These are phyloP conservation scores for Nasonovia ribisnigri DNA, from an alignment of 2,888 invertebrate species.

Conservation along the genomic window DNA sequence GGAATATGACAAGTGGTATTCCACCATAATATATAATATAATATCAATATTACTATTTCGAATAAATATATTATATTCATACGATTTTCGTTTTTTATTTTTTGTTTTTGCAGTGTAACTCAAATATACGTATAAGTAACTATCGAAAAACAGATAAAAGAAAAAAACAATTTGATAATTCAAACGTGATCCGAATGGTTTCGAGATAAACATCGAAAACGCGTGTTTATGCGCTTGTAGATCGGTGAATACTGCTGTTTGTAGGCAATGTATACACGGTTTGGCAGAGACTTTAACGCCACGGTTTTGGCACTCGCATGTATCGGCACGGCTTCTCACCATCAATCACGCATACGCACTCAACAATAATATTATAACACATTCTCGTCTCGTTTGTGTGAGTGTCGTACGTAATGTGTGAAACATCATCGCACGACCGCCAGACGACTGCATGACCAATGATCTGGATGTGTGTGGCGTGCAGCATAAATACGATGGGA, in stretches of 20 bases:
- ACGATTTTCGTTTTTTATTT: neutral
- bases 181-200: slow-evolving; percentile 62
- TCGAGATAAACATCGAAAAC: slow-evolving; percentile 30
- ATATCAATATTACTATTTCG: neutral
- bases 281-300: slow-evolving; percentile 64
- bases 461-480: slow-evolving; percentile 40
- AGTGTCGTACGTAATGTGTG: slow-evolving; percentile 41
- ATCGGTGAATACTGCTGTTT: neutral
- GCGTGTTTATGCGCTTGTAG: neutral
- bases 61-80: neutral
- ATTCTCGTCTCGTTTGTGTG: slow-evolving; percentile 64
- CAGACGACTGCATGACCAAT: slow-evolving; percentile 7
- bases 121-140: neutral
- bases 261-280: neutral
- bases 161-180: slow-evolving; percentile 38
- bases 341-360: slow-evolving; percentile 43
- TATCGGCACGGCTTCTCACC: slow-evolving; percentile 53
- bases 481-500: slow-evolving; percentile 37
- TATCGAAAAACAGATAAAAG: slow-evolving; percentile 46
- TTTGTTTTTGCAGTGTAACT: neutral
- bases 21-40: slow-evolving; percentile 8
- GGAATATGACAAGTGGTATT: slow-evolving; percentile 39
- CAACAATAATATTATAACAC: slow-evolving; percentile 45
- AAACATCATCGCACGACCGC: slow-evolving; percentile 16
- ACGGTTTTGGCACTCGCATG: slow-evolving; percentile 54